Percentiles rank a stretch among this genome's conserved stretches.
phyloP scores from a whole-genome alignment of 2,888 invertebrate genomes.

The Auanema sp. region DNA sequence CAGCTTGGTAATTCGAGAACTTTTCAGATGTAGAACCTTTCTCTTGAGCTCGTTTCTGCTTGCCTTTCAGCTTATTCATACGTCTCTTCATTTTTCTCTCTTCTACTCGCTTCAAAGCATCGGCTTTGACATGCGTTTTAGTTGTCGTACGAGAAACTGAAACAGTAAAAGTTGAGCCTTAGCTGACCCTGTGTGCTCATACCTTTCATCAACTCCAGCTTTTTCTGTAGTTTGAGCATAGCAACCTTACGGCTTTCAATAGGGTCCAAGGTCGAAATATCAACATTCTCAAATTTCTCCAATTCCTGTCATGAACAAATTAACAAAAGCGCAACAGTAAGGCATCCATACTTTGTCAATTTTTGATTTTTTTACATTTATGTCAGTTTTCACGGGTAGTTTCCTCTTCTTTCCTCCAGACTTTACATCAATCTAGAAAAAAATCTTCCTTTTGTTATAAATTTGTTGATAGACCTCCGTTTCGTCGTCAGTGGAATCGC shows the following conservation, averaged over 20 bases:
- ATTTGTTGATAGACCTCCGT: slow-evolving; percentile 1
- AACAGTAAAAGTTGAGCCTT: neutral
- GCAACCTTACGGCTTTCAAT: slow-evolving; percentile 39
- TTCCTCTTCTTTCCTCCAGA: neutral
- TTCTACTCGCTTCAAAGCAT: slow-evolving; percentile 24
- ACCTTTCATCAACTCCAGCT: slow-evolving; percentile 39
- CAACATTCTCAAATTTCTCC: slow-evolving; percentile 32
- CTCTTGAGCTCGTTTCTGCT: slow-evolving; percentile 37
- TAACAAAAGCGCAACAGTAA: too few species aligned
- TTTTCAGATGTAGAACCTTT: slow-evolving; percentile 16
- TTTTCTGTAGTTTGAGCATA: slow-evolving; percentile 41
- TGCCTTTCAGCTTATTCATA: slow-evolving; percentile 46
- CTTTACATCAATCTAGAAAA: neutral
- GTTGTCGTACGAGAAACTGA: slow-evolving; percentile 3
- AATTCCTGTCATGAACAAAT: slow-evolving; percentile 22
- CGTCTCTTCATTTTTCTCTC: slow-evolving; percentile 41
- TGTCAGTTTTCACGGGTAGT: neutral
- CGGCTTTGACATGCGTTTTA: slow-evolving; percentile 22
- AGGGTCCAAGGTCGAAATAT: slow-evolving; percentile 33
- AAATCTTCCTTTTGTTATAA: neutral
- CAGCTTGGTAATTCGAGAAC: slow-evolving; percentile 4
- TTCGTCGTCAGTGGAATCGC: slow-evolving; percentile 21
- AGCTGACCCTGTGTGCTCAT: neutral
- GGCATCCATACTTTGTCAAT: too few species aligned
- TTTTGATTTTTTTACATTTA: slow-evolving; percentile 12